These are phyloP conservation scores for Bettongia penicillata DNA, from an alignment of 2,113 vertebrate genomes.

Conservation along the genomic window DNA sequence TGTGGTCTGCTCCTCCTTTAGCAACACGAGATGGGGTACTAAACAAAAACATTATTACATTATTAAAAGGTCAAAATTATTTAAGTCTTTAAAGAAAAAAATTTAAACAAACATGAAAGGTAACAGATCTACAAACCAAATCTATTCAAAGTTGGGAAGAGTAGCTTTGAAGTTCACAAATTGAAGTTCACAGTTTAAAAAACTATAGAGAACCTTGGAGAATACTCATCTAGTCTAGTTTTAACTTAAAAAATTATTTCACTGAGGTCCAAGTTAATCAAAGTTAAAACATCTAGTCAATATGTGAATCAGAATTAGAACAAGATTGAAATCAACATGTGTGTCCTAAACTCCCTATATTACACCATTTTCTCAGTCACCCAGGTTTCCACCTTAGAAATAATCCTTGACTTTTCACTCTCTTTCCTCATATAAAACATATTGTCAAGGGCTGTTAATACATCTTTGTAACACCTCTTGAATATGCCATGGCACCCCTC, in stretches of 20 bases:
- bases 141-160: not conserved
- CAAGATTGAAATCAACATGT: not conserved
- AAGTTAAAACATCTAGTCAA: not conserved
- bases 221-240: not conserved
- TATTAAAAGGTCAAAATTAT: constrained; percentile 38
- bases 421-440: too few relatives aligned
- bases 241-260: not conserved
- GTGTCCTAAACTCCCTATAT: not conserved
- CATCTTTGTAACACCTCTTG: too few relatives aligned
- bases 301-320: not conserved
- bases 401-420: too few relatives aligned
- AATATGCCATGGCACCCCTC: too few relatives aligned
- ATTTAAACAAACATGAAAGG: not conserved
- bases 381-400: too few relatives aligned
- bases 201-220: not conserved
- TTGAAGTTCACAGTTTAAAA: not conserved
- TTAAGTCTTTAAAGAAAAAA: constrained; percentile 49
- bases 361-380: too few relatives aligned
- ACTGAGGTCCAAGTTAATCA: not conserved
- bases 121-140: not conserved
- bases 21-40: constrained; percentile 88
- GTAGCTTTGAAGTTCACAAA: not conserved
- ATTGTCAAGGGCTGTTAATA: too few relatives aligned
- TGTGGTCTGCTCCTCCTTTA: constrained; percentile 87
- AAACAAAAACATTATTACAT: constrained; percentile 63